A percentile compares a stretch with the other conserved stretches of the same genome.
These are phyloP conservation scores for Forpus xanthops DNA, from an alignment of 2,797 vertebrate species.

Conservation along the genomic window DNA sequence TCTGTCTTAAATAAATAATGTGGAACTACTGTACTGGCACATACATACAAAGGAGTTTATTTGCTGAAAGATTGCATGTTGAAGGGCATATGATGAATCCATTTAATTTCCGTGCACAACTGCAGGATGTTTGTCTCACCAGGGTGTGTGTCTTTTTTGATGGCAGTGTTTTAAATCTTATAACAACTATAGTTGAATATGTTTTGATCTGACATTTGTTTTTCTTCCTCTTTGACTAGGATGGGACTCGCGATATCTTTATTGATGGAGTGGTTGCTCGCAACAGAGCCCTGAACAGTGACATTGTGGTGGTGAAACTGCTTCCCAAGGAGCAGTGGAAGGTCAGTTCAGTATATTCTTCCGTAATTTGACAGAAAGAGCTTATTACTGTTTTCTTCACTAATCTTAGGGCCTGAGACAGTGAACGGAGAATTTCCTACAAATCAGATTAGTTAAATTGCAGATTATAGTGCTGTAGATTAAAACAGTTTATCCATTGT, in stretches of 20 bases:
- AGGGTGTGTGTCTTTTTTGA: background rate
- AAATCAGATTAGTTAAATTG: background rate
- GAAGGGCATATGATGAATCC: background rate
- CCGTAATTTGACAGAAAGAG: background rate
- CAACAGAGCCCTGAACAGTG: constrained; percentile 94
- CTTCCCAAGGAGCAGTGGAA: constrained; percentile 93
- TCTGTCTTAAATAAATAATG: constrained; percentile 1
- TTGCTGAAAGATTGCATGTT: background rate
- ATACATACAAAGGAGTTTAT: background rate
- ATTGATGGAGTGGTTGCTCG: constrained; percentile 91
- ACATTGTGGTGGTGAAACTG: constrained; percentile 89
- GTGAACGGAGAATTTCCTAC: background rate
- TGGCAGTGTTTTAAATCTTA: background rate
- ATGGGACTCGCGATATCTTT: constrained; percentile 89
- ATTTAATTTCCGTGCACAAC: background rate
- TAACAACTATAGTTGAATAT: background rate
- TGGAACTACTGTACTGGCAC: constrained; percentile 19
- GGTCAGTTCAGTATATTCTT: constrained; percentile 76
- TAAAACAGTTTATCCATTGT: background rate
- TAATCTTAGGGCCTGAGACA: background rate
- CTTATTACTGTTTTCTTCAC: background rate
- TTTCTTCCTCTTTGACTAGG: constrained; percentile 74
- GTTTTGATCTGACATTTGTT: constrained; percentile 8
- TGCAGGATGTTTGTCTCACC: background rate
- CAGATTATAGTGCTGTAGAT: background rate